phyloP scores from a whole-genome alignment of 2,113 vertebrate species.

The Clarias gariepinus region DNA sequence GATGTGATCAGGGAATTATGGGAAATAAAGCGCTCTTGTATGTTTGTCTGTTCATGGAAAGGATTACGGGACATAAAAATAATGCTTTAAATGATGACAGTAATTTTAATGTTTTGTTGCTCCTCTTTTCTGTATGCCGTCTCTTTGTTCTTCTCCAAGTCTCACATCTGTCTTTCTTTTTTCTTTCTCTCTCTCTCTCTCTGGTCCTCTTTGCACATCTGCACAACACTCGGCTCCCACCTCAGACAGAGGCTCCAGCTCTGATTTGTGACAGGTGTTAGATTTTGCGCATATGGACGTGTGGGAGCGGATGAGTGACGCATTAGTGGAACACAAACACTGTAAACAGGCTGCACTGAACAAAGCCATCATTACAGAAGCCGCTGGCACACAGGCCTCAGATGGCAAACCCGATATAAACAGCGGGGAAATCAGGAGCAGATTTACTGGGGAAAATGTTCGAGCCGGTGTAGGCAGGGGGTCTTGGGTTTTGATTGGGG shows the following conservation, averaged over 20 bases:
- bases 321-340: conserved; percentile 16
- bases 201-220: conserved; percentile 43
- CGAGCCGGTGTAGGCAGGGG: not conserved
- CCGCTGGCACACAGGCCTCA: not conserved
- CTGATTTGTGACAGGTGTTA: conserved; percentile 47
- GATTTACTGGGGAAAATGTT: not conserved
- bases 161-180: not conserved
- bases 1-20: not conserved
- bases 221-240: not conserved
- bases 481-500: not conserved
- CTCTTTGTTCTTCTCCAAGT: not conserved
- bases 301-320: conserved; percentile 24
- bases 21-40: not conserved
- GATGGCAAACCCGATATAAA: conserved; percentile 3
- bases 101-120: not conserved
- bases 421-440: not conserved
- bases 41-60: not conserved
- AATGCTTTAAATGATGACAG: not conserved
- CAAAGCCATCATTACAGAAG: conserved; percentile 3
- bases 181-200: not conserved
- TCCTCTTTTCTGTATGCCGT: not conserved
- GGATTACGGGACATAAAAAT: not conserved
- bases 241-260: conserved; percentile 39
- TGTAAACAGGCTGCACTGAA: not conserved
- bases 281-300: conserved; percentile 5